These are phyloP conservation scores for Rhogogaster chlorosoma DNA, from an alignment of 2,888 invertebrate species.

Conservation along the genomic window DNA sequence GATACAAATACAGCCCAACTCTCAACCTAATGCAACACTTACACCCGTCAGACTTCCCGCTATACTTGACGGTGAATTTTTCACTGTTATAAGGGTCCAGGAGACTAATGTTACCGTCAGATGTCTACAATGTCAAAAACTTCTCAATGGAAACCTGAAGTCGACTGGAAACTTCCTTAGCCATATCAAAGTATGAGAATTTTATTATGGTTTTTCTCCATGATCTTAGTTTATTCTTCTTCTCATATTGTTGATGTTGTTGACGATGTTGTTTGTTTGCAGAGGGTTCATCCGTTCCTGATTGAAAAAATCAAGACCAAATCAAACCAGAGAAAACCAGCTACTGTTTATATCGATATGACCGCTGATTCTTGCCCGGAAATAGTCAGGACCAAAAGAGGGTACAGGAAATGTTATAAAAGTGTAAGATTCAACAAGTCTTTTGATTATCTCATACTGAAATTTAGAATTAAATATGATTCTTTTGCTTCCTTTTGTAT, in stretches of 20 bases:
- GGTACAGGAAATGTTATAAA: conserved; percentile 71
- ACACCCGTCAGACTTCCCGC: conserved; percentile 75
- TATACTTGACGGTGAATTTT: conserved; percentile 75
- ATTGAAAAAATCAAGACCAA: conserved; percentile 75
- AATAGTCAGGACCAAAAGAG: conserved; percentile 69
- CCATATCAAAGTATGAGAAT: conserved; percentile 73
- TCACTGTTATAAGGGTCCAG: conserved; percentile 74
- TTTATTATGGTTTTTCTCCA: not conserved
- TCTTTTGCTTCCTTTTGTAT: not conserved
- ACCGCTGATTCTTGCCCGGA: conserved; percentile 71
- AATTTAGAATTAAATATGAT: not conserved
- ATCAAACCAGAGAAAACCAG: conserved; percentile 75
- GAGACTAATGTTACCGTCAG: conserved; percentile 75
- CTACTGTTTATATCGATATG: conserved; percentile 73
- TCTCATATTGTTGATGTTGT: not conserved
- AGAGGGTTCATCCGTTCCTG: conserved; percentile 75
- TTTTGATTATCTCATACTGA: not conserved
- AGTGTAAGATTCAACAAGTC: conserved; percentile 56
- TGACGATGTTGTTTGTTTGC: conserved; percentile 52
- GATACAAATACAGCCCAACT: conserved; percentile 66
- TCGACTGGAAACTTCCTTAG: conserved; percentile 76
- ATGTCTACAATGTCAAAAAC: conserved; percentile 74
- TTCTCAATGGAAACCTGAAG: conserved; percentile 75
- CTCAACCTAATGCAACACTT: conserved; percentile 70
- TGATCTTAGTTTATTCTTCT: conserved; percentile 10